Evolutionary conservation across 2,888 invertebrate genomes (phyloP).

Genomic region (Phlogophora meticulosa): DNA sequence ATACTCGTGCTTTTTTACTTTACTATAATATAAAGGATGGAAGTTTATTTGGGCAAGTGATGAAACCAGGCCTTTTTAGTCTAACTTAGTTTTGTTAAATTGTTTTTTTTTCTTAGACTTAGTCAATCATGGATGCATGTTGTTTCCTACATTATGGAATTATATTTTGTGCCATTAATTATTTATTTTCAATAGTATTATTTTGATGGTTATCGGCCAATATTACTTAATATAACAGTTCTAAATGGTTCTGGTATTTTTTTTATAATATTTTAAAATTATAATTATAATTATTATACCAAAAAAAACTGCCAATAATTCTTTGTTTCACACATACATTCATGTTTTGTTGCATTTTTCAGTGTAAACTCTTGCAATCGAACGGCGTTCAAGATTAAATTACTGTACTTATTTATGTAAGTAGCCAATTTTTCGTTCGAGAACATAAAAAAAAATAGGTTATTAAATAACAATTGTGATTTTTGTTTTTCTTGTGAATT

Average conservation of each 20-base stretch:
- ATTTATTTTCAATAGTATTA: neutral
- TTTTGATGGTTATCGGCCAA: no score
- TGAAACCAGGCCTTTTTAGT: neutral
- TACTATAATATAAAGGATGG: neutral
- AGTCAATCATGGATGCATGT: neutral
- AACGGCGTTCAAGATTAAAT: slow-evolving; percentile 68
- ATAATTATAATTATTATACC: neutral
- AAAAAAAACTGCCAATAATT: no score
- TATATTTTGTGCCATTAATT: neutral
- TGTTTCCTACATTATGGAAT: neutral
- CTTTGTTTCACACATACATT: neutral
- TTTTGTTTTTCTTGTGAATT: slow-evolving; percentile 15
- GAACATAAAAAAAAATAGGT: neutral
- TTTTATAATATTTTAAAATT: neutral
- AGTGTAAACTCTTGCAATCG: slow-evolving; percentile 77
- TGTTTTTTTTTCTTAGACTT: neutral
- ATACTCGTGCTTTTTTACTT: neutral
- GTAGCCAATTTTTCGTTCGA: slow-evolving; percentile 30
- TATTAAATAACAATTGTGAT: slow-evolving; percentile 22
- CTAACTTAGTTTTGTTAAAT: no score
- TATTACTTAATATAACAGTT: no score
- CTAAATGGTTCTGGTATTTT: neutral
- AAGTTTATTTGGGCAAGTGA: neutral
- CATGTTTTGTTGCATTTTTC: slow-evolving; percentile 64
- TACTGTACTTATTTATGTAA: slow-evolving; percentile 35